Evolutionary conservation across 2,888 invertebrate species (phyloP), one percentile per base, ranked within the genome.

Genomic region (Lissonota sp.): DNA sequence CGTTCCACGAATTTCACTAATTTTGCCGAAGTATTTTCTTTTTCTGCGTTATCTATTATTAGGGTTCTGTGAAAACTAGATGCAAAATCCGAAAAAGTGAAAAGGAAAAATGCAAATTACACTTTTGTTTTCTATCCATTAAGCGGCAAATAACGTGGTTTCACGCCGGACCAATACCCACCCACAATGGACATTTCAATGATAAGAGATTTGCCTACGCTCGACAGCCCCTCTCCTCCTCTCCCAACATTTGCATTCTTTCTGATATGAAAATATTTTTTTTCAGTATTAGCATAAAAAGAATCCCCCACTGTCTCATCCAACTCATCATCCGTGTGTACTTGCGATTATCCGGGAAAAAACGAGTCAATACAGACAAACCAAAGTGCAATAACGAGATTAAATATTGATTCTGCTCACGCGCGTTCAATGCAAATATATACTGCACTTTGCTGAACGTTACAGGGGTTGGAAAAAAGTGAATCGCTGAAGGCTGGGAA

Each of bases 291-390:
- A 67, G 37, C 12, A 42, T 39, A 46, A 51, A 60, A 60, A 58
- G 37, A 26, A 26, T 26, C 26, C 73, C 8, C 8, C 39, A 44
- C 26, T 58, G 44, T 4, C 66, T 7, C 42, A 14, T n/a, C 46
- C 26, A 75, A 67, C 42, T 58, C 60, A n/a, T 60, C 26, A 46
- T 16, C 42, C 58, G 42, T 40, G 42, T 14, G 14, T 53, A 60
- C 12, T 42, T 51, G 10, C 42, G 51, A 67, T 67, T 75, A 67
- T 60, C 66, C 67, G 37, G 12, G 75, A 67, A 60, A 75, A 6
- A 44, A 44, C 51, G n/a, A 75, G 67, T 75, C 67, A 60, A 51
- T 53, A 75, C 53, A 60, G 42, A 53, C 60, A 53, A 67, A 75
- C 42, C 14, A 37, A 67, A 60, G 46, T 40, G 7, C 26, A 73